Evolutionary conservation across 2,797 vertebrate species (phyloP), one percentile per base, ranked within the genome.

Genomic region (Threskiornis aethiopicus): DNA sequence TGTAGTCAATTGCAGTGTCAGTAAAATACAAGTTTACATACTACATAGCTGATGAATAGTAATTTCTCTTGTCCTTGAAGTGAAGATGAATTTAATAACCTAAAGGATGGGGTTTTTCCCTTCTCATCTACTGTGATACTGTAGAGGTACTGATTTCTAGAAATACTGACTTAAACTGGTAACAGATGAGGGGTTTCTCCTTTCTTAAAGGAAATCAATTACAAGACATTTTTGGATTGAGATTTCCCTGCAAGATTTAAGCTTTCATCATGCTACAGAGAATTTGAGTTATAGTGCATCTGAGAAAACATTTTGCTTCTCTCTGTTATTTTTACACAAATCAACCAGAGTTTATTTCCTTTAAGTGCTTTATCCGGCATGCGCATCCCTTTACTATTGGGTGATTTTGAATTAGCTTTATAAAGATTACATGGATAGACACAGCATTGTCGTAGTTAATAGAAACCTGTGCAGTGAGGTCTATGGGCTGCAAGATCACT

Each of bases 391-490:
- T 91, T 90, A 35, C 89, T 80, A 62, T 47, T 85, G 96, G 90
- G 70, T 35, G 19, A 82, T 62, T 96, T 96, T 72, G 95, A 96
- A 96, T 92, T 96, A 91, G 96, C 91, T 91, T 86, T 93, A 49
- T 88, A 79, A 94, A 97, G 98, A 98, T 98, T 83, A 87, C 84
- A 80, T 57, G 97, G 97, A 96, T 94, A 95, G 99, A 98, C 98
- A 97, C 98, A 97, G 98, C 98, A 98, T 98, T 97, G 98, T 99
- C 97, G 98, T 95, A 41, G 92, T 97, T 99, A 98, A 99, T 99
- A 97, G 98, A 99, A 99, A 98, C 98, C 98, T 98, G 98, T 96
- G 97, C 97, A 65, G 96, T 97, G 98, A 97, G 98, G 98, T 98
- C 98, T 98, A 72, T 97, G 98, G 98, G 98, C 95, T 96, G 90